Evolutionary conservation across 2,797 vertebrate genomes (phyloP).

Genomic region (Hephaestus fuliginosus): DNA sequence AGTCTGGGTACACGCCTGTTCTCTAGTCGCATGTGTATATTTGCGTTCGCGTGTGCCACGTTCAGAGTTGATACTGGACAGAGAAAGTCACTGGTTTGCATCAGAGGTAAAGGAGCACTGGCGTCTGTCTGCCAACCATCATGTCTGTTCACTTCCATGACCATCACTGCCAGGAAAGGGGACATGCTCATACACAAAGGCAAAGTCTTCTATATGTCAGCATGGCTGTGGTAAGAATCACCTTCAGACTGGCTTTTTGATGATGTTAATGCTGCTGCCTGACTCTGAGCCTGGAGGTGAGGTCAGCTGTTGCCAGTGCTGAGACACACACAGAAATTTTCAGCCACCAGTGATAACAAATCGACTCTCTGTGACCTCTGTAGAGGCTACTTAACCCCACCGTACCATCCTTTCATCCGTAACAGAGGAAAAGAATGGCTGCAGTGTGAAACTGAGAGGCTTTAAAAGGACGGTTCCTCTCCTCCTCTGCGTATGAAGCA

Average conservation of each 20-base stretch:
- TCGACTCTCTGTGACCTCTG: conserved; percentile 38
- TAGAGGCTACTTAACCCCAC: conserved; percentile 47
- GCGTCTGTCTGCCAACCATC: conserved; percentile 33
- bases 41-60: conserved; percentile 11
- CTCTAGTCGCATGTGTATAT: background rate
- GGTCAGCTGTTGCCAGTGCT: background rate
- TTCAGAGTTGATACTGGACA: conserved; percentile 23
- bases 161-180: conserved; percentile 28
- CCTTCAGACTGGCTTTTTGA: conserved; percentile 25
- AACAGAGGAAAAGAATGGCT: conserved; percentile 16
- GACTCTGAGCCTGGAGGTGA: background rate
- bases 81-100: conserved; percentile 32
- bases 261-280: conserved; percentile 7
- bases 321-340: conserved; percentile 20
- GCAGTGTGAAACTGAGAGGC: conserved; percentile 14
- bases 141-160: conserved; percentile 21
- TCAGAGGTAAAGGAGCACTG: conserved; percentile 26
- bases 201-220: conserved; percentile 14
- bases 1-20: conserved; percentile 16
- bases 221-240: conserved; percentile 21
- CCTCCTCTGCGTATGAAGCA: conserved; percentile 40
- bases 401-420: conserved; percentile 41
- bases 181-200: conserved; percentile 11
- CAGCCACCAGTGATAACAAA: conserved; percentile 46
- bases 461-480: conserved; percentile 27